A percentile compares a stretch with the other conserved stretches of the same genome.
Evolutionary conservation across 2,888 invertebrate species (phyloP).

Genomic region (Atherix ibis): DNA sequence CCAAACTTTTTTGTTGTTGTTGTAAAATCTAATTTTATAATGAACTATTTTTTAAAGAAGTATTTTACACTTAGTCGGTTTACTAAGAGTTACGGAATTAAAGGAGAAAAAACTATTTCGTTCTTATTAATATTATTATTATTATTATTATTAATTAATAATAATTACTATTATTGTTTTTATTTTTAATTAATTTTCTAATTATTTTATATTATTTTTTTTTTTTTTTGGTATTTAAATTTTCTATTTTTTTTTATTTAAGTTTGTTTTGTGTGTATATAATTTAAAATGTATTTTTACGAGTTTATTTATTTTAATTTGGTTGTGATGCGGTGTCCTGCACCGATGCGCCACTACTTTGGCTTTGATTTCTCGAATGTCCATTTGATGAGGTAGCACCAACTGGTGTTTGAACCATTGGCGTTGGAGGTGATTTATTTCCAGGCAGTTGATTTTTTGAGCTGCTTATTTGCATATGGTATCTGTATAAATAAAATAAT

Average conservation of each 20-base stretch:
- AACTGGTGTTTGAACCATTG: conserved; percentile 52
- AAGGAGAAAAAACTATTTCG: no score
- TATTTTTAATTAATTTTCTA: conserved; percentile 1
- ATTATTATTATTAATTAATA: no score
- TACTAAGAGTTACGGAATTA: no score
- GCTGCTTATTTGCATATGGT: conserved; percentile 62
- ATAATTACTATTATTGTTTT: no score
- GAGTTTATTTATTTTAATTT: conserved; percentile 7
- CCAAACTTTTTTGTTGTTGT: no score
- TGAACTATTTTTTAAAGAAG: no score
- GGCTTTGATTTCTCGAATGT: conserved; percentile 50
- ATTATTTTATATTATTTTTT: background rate
- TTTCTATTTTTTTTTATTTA: conserved; percentile 3
- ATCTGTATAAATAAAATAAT: conserved; percentile 29
- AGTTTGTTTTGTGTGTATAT: conserved; percentile 4
- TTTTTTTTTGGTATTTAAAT: conserved; percentile 2
- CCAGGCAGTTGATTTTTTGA: conserved; percentile 40
- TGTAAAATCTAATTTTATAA: no score
- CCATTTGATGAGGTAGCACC: conserved; percentile 23
- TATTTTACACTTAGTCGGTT: no score
- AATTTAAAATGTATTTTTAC: conserved; percentile 1
- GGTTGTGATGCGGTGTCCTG: no score
- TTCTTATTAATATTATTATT: no score
- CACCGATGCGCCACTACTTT: conserved; percentile 31
- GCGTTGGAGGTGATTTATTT: conserved; percentile 48